Base-by-base conservation (phyloP, 2,888 invertebrate species). In the Notodonta dromedarius region DNA sequence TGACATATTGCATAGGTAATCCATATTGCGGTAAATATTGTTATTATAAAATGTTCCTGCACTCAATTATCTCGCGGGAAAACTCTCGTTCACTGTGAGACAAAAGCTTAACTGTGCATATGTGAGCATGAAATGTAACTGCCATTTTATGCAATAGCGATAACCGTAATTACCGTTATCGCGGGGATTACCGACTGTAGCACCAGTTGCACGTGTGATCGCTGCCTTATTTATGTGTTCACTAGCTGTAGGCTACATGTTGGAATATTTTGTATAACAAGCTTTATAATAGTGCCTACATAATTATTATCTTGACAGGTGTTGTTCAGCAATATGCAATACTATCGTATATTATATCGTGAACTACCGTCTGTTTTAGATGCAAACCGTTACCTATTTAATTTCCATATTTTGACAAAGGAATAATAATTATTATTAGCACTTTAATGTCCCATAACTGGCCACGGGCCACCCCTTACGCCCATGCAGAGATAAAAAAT, bases 141-240 rank as follows among this genome's bases (percentile, higher is more conserved):
- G 64, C 65, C 59, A 70, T 65, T 67, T 71, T 68, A 74, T 71
- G 71, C 71, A 66, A 71, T 68, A 66, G 60, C 60, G 70, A 70
- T 72, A 71, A 66, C 66, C 65, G 58, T 67, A 70, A 71, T 71
- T 71, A 73, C 70, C 70, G 71, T 73, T 75, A 75, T 75, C 65
- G 67, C 62, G 62, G 61, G 62, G 66, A 63, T 65, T 69, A 64
- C 59, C 69, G 73, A 65, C 71, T 63, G 63, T 69, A 71, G 73
- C 67, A 75, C 74, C 67, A 71, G 73, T 75, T 74, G 74, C 68
- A 64, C 63, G 56, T 62, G 61, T 66, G 69, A 59, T 57, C 58
- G 57, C 66, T 67, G 58, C 65, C 55, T 14, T 55, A 64, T 67
- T 66, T 65, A 59, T 66, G 54, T 62, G 42, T 59, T 62, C 59